Conservation (phyloP, 2,113 vertebrate genomes). For the Dinomys branickii region DNA sequence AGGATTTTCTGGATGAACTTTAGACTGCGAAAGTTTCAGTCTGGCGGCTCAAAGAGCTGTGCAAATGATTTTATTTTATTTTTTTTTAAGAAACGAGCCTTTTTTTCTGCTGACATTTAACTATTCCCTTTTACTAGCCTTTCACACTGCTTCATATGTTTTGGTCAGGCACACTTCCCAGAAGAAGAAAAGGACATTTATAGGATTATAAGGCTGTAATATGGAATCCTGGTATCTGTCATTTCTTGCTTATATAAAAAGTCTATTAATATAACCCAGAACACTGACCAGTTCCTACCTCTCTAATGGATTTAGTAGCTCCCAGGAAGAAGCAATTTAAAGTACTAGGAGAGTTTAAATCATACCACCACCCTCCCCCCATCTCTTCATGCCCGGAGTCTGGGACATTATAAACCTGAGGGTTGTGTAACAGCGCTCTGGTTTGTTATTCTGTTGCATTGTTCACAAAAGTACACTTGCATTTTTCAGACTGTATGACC, state of each 20-base stretch:
- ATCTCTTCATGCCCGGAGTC: background rate
- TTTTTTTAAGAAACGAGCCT: conserved; percentile 82
- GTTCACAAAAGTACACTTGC: background rate
- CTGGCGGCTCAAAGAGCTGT: conserved; percentile 75
- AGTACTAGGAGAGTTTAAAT: conserved; percentile 9
- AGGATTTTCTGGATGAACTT: conserved; percentile 87
- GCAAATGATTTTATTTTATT: conserved; percentile 78
- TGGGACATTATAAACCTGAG: background rate
- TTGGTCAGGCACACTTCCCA: conserved; percentile 75
- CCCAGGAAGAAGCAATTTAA: conserved; percentile 17
- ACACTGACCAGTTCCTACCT: conserved; percentile 34
- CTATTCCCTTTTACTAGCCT: conserved; percentile 79
- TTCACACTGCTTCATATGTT: conserved; percentile 82
- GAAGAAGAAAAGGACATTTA: conserved; percentile 84
- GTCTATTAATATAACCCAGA: conserved; percentile 69
- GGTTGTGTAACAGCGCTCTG: background rate
- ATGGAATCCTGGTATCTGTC: conserved; percentile 78
- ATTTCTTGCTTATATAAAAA: conserved; percentile 76
- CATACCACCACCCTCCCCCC: background rate
- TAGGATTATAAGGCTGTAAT: conserved; percentile 72
- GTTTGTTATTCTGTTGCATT: conserved; percentile 4
- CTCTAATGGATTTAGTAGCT: conserved; percentile 3
- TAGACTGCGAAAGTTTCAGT: conserved; percentile 80
- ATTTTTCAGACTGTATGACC: background rate
- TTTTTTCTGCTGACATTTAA: conserved; percentile 85